Evolutionary conservation across 2,797 vertebrate genomes (phyloP), one percentile per base, ranked within the genome.

Genomic region (Fratercula arctica): DNA sequence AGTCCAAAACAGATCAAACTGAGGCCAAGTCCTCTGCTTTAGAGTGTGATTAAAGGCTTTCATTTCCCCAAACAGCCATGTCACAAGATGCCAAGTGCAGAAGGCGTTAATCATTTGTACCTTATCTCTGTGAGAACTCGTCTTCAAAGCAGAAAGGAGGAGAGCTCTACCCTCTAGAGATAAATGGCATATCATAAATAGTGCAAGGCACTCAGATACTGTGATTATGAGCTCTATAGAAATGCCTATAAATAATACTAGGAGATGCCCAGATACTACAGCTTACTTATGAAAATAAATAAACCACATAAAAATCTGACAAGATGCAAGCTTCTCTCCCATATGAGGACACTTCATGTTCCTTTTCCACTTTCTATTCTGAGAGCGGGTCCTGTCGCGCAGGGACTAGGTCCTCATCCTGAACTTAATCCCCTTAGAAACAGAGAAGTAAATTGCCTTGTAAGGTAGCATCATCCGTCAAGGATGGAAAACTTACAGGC

Each of bases 221-320:
- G 81, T 93, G 92, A 96, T 95, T 93, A 95, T 96, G 90, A 97
- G 89, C 89, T 93, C 89, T 89, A 95, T 95, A 95, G 96, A 96
- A 96, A 93, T 91, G 76, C 79, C 90, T 91, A 89, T 96, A 97
- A 95, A 97, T 97, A 96, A 97, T 86, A 73, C 39, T 13, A 83
- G 84, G 96, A 93, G 92, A 89, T 94, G 89, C 87, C 78, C 90
- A 73, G 84, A 92, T 93, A 93, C 67, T 94, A 56, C 73, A 94
- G 85, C 83, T 96, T 96, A 85, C 86, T 95, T 96, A 91, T 4
- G 78, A 66, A 95, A 96, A 92, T 93, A 96, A 97, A 96, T 96
- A 96, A 96, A 94, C 46, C 13, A 14, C 66, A 89, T 89, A 92
- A 88, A 96, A 95, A 94, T 92, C 50, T 95, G 94, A 89, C 89